Conservation (phyloP, 2,888 invertebrate genomes). For the Nemurella pictetii region DNA sequence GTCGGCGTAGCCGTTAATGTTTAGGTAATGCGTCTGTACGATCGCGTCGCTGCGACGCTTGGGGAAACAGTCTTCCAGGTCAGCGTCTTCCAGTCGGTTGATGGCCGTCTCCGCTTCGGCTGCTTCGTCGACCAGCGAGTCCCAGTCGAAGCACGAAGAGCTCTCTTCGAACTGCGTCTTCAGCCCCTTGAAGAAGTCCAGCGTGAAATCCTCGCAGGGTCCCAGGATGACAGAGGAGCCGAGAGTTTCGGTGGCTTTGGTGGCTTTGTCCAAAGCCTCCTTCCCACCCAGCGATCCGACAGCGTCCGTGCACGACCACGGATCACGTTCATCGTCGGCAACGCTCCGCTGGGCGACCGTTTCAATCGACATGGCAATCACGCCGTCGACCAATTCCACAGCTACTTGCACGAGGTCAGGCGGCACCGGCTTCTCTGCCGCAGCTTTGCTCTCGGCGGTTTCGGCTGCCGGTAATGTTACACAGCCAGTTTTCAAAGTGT, state of each 20-base stretch:
- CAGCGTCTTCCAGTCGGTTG: neutral
- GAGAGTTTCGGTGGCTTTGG: neutral
- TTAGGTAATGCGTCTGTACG: neutral
- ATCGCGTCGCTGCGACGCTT: neutral
- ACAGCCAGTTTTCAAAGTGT: too few species aligned
- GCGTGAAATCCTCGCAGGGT: constrained; percentile 60
- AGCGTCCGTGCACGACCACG: too few species aligned
- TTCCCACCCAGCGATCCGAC: too few species aligned
- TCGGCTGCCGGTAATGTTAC: too few species aligned
- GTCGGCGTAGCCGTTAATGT: neutral
- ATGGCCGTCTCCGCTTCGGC: neutral
- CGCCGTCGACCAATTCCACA: too few species aligned
- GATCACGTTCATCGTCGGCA: too few species aligned
- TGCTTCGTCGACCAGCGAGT: neutral
- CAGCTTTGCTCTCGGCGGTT: too few species aligned
- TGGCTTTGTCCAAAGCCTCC: too few species aligned
- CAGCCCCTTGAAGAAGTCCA: constrained; percentile 57
- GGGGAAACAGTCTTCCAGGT: neutral
- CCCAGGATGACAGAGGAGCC: constrained; percentile 61
- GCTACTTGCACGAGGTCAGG: too few species aligned
- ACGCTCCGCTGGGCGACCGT: too few species aligned
- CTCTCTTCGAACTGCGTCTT: constrained; percentile 53
- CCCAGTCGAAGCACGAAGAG: neutral
- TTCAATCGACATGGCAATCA: too few species aligned
- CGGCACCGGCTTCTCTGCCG: too few species aligned